Evolutionary conservation across 2,113 vertebrate genomes (phyloP), one percentile per base, ranked within the genome.

Genomic region (Oreochromis niloticus): DNA sequence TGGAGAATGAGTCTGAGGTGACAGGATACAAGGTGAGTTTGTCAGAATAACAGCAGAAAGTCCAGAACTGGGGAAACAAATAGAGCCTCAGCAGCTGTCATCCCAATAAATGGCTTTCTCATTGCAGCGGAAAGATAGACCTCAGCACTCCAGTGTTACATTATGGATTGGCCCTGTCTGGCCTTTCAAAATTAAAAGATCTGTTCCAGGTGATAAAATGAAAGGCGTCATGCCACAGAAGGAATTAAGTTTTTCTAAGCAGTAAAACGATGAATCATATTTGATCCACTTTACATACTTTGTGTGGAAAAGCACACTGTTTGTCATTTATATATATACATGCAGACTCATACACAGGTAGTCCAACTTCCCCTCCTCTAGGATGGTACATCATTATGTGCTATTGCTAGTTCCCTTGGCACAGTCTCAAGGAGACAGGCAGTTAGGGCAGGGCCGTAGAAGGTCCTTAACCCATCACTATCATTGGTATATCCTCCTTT

Each of bases 1-100:
- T 97, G 97, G 97, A 97, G 92, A 98, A 98, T 46, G 97, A 99
- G 90, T 99, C 98, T 4, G 96, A 98, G 89, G 97, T 98, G 66
- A 88, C 97, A 56, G 98, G 98, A 90, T 98, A 98, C 93, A 98
- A 99, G 96, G 97, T 98, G 94, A 97, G 96, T 87, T 8, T 94
- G 80, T 91, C 63, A 85, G 89, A 83, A 68, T 43, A 81, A 90
- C 66, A 80, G 86, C 57, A 89, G 43, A 81, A 89, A 84, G 24
- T 59, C 81, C 84, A 75, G 39, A 86, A 91, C 46, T 80, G 30
- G 19, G 86, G 85, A 91, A 91, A 94, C 85, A 93, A 94, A 93
- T 87, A 80, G 81, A 83, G 89, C 55, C 75, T 85, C 55, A 2
- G 88, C 91, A 88, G 92, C 92, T 93, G 89, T 90, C 93, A 89